Conservation (phyloP, 2,797 vertebrate species). For the Podarcis lilfordi region DNA sequence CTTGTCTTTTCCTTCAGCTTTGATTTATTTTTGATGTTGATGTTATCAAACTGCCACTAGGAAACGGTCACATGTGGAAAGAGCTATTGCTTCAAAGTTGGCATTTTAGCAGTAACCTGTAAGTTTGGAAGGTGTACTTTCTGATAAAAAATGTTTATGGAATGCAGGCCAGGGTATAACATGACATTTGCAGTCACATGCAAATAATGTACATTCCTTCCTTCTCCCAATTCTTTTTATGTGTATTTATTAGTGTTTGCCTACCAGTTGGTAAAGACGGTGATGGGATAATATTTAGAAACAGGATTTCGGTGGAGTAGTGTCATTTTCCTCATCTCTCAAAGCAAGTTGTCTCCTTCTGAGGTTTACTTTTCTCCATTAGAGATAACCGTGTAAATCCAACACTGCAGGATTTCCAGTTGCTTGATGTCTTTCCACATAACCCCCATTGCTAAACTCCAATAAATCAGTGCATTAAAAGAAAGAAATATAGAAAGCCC, state of each 20-base stretch:
- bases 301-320: not conserved
- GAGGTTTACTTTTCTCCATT: constrained; percentile 4
- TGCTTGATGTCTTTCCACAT: constrained; percentile 20
- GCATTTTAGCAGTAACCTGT: not conserved
- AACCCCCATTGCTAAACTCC: constrained; percentile 25
- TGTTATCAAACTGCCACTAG: not conserved
- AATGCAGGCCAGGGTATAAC: not conserved
- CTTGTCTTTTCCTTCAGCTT: not conserved
- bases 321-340: not conserved
- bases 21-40: not conserved
- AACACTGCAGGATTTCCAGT: constrained; percentile 28
- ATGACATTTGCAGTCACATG: too few species aligned
- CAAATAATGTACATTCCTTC: not conserved
- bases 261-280: not conserved
- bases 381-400: constrained; percentile 20
- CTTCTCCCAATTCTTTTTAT: not conserved
- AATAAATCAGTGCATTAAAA: constrained; percentile 42
- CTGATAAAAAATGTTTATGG: not conserved
- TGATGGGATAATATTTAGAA: constrained; percentile 13
- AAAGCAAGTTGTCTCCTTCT: constrained; percentile 22
- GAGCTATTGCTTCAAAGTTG: not conserved
- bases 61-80: not conserved
- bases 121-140: not conserved
- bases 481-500: constrained; percentile 25
- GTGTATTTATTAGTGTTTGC: not conserved